These are phyloP conservation scores for Drosophila sproati DNA, from an alignment of 1,140 invertebrate species.

Conservation along the genomic window DNA sequence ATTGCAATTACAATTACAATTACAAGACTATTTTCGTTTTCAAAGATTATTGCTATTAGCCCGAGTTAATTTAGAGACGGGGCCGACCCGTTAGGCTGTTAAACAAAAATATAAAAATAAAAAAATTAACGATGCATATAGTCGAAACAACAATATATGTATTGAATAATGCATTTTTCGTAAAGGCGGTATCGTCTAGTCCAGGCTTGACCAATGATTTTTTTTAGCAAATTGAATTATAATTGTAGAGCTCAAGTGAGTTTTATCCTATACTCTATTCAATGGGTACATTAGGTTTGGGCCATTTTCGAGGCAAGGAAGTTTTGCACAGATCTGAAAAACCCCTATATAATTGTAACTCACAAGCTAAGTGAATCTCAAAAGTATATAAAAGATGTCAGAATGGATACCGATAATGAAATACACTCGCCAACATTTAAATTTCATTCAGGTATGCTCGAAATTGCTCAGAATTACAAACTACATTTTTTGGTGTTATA, in stretches of 20 bases:
- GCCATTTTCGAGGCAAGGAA: not conserved
- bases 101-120: slow-evolving; percentile 25
- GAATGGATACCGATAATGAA: no score
- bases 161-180: slow-evolving; percentile 73
- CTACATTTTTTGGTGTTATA: no score
- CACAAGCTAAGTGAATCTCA: no score
- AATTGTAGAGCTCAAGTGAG: slow-evolving; percentile 21
- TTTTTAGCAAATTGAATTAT: slow-evolving; percentile 74
- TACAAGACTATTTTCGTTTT: slow-evolving; percentile 34
- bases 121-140: slow-evolving; percentile 69
- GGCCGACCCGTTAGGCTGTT: slow-evolving; percentile 2
- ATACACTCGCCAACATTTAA: no score
- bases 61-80: slow-evolving; percentile 16
- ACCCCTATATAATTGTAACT: no score
- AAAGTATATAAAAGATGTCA: no score
- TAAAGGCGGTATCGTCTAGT: slow-evolving; percentile 6
- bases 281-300: not conserved
- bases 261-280: not conserved
- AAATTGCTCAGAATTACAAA: no score
- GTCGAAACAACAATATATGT: slow-evolving; percentile 35
- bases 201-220: slow-evolving; percentile 51
- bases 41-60: slow-evolving; percentile 60
- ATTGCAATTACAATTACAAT: slow-evolving; percentile 39
- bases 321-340: not conserved
- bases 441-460: no score